These are phyloP conservation scores for Artibeus lituratus DNA, from an alignment of 2,797 vertebrate species.

Conservation along the genomic window DNA sequence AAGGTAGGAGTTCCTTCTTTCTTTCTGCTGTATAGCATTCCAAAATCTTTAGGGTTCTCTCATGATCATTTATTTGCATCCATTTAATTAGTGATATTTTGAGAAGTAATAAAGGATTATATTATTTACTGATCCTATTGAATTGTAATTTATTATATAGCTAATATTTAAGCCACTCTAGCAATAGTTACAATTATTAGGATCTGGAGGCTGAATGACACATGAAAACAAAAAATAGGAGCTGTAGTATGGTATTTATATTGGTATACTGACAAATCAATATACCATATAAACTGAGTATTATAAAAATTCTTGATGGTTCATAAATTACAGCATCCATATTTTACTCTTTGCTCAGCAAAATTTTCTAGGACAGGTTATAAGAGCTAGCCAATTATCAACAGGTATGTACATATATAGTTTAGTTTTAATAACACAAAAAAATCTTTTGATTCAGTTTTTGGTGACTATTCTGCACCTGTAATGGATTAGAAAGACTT, in stretches of 20 bases:
- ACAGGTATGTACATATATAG: neutral
- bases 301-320: neutral
- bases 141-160: neutral
- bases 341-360: neutral
- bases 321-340: neutral
- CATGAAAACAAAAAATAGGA: neutral
- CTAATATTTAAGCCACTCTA: neutral
- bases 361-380: neutral
- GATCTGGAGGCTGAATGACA: neutral
- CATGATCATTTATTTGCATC: neutral
- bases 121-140: neutral
- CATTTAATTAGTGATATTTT: neutral
- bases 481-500: conserved; percentile 57
- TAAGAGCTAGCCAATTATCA: neutral
- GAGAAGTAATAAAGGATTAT: neutral
- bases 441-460: conserved; percentile 49
- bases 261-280: neutral
- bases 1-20: neutral
- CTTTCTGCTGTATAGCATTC: neutral
- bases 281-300: neutral
- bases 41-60: neutral
- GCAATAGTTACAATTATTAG: neutral
- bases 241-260: neutral
- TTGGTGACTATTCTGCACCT: conserved; percentile 34
- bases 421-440: conserved; percentile 24